Evolutionary conservation across 2,888 invertebrate genomes (phyloP).

Genomic region (Homarus gammarus): DNA sequence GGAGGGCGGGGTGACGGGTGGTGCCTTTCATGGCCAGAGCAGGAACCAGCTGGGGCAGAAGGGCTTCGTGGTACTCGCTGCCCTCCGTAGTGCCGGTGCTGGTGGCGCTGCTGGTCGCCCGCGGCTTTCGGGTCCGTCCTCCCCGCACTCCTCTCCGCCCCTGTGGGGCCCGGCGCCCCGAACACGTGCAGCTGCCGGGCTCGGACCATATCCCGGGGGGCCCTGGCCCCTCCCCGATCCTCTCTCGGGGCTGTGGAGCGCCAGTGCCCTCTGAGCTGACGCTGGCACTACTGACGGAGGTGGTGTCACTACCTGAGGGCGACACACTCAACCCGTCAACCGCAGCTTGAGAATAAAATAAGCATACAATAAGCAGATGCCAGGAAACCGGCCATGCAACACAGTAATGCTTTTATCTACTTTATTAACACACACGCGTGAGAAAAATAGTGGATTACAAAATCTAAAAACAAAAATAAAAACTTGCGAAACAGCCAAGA

Average conservation of each 20-base stretch:
- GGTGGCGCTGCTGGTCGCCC: slow-evolving; percentile 55
- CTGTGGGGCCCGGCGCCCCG: slow-evolving; percentile 48
- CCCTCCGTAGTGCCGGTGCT: slow-evolving; percentile 67
- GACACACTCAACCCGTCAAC: slow-evolving; percentile 12
- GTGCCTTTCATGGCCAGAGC: slow-evolving; percentile 30
- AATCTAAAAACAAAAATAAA: background rate
- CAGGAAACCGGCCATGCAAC: too few species aligned
- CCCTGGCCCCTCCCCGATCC: slow-evolving; percentile 24
- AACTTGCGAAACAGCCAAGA: background rate
- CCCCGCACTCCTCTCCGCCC: slow-evolving; percentile 50
- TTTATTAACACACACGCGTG: too few species aligned
- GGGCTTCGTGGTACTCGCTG: slow-evolving; percentile 70
- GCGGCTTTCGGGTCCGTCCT: slow-evolving; percentile 41
- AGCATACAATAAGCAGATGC: background rate
- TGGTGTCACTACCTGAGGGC: slow-evolving; percentile 55
- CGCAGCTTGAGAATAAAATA: slow-evolving; percentile 1
- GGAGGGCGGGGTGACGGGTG: slow-evolving; percentile 44
- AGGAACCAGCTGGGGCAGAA: slow-evolving; percentile 58
- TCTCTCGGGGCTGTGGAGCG: slow-evolving; percentile 3
- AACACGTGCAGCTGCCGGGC: slow-evolving; percentile 54
- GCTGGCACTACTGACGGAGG: slow-evolving; percentile 67
- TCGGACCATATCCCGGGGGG: slow-evolving; percentile 39
- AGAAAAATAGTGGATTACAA: background rate
- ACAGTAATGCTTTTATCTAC: too few species aligned
- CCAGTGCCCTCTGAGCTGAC: slow-evolving; percentile 54